A percentile compares a stretch with the other conserved stretches of the same genome.
phyloP scores from a whole-genome alignment of 92 coral and sea anemone species.

The Umimayanthus chanpuru region DNA sequence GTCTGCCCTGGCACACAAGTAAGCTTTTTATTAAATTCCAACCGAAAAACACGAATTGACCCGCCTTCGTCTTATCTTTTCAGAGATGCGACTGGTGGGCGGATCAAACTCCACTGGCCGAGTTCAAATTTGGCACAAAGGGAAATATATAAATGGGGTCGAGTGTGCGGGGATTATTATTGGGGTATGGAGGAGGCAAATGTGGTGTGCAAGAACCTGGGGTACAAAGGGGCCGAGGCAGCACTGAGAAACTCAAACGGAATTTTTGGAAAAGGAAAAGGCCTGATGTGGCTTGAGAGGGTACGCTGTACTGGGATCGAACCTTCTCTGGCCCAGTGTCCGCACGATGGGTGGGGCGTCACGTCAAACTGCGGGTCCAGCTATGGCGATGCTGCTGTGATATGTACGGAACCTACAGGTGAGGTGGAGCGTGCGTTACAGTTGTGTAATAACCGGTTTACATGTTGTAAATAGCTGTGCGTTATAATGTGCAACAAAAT shows the following conservation, averaged over 20 bases:
- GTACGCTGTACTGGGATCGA: slow-evolving; percentile 29
- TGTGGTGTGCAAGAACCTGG: slow-evolving; percentile 36
- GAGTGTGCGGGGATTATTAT: slow-evolving; percentile 26
- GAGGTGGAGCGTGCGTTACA: background rate
- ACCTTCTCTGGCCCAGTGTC: slow-evolving; percentile 25
- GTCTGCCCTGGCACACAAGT: too few species aligned
- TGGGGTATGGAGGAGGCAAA: slow-evolving; percentile 26
- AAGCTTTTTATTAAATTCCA: too few species aligned
- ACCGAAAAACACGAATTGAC: too few species aligned
- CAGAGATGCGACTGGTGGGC: slow-evolving; percentile 30
- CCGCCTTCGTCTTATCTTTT: background rate
- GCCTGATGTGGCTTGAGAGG: slow-evolving; percentile 13
- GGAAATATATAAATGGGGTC: slow-evolving; percentile 33
- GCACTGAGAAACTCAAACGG: slow-evolving; percentile 7
- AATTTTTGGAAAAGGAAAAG: slow-evolving; percentile 33
- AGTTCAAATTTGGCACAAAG: slow-evolving; percentile 17
- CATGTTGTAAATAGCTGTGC: background rate
- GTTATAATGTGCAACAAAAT: background rate
- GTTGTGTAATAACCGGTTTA: background rate
- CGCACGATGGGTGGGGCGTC: slow-evolving; percentile 26
- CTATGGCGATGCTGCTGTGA: slow-evolving; percentile 12
- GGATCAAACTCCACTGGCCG: slow-evolving; percentile 38
- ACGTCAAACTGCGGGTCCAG: background rate
- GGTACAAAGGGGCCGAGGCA: slow-evolving; percentile 21
- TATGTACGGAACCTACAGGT: slow-evolving; percentile 31